These are phyloP conservation scores for Chitala chitala DNA, from an alignment of 2,113 vertebrate species.

Conservation along the genomic window DNA sequence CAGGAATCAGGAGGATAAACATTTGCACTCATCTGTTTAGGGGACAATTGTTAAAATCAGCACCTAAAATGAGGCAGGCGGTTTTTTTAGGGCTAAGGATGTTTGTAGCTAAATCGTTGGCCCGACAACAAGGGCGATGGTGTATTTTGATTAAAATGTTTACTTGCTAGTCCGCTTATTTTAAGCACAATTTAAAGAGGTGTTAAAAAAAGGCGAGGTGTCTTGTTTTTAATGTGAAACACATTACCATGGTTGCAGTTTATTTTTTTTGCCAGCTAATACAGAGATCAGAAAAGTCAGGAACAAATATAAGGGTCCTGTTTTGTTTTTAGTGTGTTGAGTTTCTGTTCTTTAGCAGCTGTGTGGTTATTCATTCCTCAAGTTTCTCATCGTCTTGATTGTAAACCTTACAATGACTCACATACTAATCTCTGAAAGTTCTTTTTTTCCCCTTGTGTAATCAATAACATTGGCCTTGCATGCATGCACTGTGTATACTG, in stretches of 20 bases:
- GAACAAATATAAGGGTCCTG: neutral
- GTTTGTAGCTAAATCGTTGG: neutral
- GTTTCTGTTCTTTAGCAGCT: neutral
- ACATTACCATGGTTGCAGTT: neutral
- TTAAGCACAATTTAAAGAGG: neutral
- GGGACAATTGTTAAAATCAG: neutral
- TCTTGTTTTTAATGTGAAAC: neutral
- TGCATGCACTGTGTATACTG: too few relatives aligned
- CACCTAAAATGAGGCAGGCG: neutral
- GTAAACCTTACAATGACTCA: neutral
- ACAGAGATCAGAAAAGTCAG: neutral
- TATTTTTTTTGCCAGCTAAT: neutral
- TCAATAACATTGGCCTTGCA: too few relatives aligned
- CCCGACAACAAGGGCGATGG: neutral
- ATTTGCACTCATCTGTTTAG: too few relatives aligned
- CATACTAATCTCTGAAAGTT: too few relatives aligned
- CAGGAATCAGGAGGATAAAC: too few relatives aligned
- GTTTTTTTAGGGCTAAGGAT: neutral
- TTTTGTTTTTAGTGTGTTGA: neutral
- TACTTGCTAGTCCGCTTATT: neutral
- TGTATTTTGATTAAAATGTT: neutral
- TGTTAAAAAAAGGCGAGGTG: neutral
- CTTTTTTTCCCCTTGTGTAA: too few relatives aligned
- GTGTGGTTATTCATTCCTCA: too few relatives aligned
- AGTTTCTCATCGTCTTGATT: too few relatives aligned